Conservation (phyloP, 92 coral and sea anemone genomes). For the Pocillopora grandis region DNA sequence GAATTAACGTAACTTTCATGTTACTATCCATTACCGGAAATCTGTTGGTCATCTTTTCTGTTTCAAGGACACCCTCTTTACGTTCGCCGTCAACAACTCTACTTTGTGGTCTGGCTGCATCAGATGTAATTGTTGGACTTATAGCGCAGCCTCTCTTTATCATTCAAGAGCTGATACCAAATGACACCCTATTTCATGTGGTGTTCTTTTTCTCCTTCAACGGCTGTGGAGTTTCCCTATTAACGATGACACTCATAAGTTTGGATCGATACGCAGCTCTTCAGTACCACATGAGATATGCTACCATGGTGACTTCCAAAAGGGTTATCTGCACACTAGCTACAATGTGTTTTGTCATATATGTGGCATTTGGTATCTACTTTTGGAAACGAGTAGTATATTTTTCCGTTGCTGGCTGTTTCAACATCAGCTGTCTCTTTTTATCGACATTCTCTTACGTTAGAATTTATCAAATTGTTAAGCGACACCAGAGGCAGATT, state of each 20-base stretch:
- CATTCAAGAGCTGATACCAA: no score
- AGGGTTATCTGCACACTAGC: neutral
- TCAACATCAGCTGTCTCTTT: neutral
- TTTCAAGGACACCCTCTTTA: neutral
- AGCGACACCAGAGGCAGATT: slow-evolving; percentile 6
- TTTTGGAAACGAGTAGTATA: neutral
- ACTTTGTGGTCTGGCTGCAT: neutral
- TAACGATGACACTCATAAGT: slow-evolving; percentile 1
- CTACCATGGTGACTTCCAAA: neutral
- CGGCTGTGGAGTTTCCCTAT: slow-evolving; percentile 12
- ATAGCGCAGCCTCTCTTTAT: slow-evolving; percentile 11
- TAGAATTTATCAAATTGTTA: neutral
- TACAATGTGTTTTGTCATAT: neutral
- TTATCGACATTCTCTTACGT: neutral
- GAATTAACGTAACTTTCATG: slow-evolving; percentile 2
- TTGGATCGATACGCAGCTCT: slow-evolving; percentile 7
- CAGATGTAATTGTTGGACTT: slow-evolving; percentile 10
- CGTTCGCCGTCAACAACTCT: neutral
- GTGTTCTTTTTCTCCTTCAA: no score
- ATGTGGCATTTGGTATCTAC: neutral
- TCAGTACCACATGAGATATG: slow-evolving; percentile 17
- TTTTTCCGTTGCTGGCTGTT: neutral
- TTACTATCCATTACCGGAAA: neutral
- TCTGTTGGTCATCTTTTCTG: neutral
- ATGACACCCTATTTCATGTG: no score